A percentile compares a stretch with the other conserved stretches of the same genome.
Evolutionary conservation across 1,140 invertebrate species (phyloP).

Genomic region (Brachionus rotundiformis): DNA sequence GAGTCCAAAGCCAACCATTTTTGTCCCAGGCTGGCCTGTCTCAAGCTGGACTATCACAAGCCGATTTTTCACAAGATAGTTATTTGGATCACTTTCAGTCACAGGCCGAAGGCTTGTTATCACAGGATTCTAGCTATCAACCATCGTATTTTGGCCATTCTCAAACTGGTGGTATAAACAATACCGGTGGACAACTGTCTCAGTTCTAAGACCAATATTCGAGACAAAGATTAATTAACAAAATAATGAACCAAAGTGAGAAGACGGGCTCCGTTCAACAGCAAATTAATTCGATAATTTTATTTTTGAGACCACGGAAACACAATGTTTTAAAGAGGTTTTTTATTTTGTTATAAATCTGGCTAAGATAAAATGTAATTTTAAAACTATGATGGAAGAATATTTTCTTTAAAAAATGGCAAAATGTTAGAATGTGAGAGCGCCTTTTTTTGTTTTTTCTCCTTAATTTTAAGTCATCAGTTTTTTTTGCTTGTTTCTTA

Average conservation of each 20-base stretch:
- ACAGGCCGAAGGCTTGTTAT: constrained; percentile 30
- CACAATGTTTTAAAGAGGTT: not conserved
- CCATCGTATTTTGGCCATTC: constrained; percentile 46
- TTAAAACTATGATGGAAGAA: constrained; percentile 10
- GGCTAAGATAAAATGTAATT: constrained; percentile 35
- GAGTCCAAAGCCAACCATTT: not conserved
- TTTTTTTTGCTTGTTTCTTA: not conserved
- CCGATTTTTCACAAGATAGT: constrained; percentile 44
- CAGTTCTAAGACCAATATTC: constrained; percentile 18
- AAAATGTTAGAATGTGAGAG: not conserved
- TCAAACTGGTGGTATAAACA: constrained; percentile 31
- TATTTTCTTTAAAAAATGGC: not conserved
- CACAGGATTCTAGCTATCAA: constrained; percentile 51
- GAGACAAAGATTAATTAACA: constrained; percentile 23
- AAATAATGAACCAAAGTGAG: constrained; percentile 27
- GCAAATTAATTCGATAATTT: not conserved
- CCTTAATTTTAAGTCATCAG: not conserved
- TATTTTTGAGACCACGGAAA: not conserved
- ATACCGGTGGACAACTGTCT: constrained; percentile 32
- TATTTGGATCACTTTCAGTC: constrained; percentile 47
- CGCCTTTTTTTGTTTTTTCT: constrained; percentile 27
- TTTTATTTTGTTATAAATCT: constrained; percentile 51
- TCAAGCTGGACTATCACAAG: constrained; percentile 46
- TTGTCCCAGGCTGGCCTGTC: constrained; percentile 30
- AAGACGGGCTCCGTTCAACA: not conserved